phyloP scores from a whole-genome alignment of 2,797 vertebrate species.

The Pangasius djambal region DNA sequence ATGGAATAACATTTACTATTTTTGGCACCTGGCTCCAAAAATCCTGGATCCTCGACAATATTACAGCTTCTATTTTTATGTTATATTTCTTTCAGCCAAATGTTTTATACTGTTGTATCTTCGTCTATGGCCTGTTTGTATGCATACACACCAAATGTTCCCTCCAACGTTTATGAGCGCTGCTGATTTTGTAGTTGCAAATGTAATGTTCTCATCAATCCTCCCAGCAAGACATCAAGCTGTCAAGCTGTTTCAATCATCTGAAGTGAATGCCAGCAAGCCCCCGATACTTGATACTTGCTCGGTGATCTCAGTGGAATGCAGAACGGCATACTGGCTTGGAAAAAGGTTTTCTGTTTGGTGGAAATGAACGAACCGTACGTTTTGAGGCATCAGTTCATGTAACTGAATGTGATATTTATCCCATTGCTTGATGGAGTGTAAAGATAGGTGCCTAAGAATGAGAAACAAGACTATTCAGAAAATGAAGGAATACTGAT shows the following conservation, averaged over 20 bases:
- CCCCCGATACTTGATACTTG: conserved; percentile 52
- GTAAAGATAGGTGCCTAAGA: conserved; percentile 26
- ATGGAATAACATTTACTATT: conserved; percentile 57
- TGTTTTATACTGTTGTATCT: conserved; percentile 48
- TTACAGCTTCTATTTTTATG: conserved; percentile 48
- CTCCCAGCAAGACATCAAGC: conserved; percentile 74
- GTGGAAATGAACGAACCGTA: conserved; percentile 52
- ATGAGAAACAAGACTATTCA: conserved; percentile 22
- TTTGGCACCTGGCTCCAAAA: conserved; percentile 50
- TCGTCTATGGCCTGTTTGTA: conserved; percentile 59
- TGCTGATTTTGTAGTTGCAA: conserved; percentile 75
- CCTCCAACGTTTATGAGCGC: conserved; percentile 64
- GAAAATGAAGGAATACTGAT: conserved; percentile 34
- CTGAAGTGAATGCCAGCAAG: conserved; percentile 62
- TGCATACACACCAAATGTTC: conserved; percentile 60
- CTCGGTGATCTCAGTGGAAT: conserved; percentile 54
- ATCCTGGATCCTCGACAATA: conserved; percentile 39
- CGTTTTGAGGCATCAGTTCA: conserved; percentile 50
- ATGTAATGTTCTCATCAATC: conserved; percentile 80
- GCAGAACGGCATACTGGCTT: conserved; percentile 54
- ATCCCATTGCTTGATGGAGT: conserved; percentile 41
- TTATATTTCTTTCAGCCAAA: conserved; percentile 24
- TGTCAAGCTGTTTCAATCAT: conserved; percentile 79
- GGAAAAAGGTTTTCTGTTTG: conserved; percentile 56
- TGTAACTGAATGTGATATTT: conserved; percentile 54